A percentile compares a stretch with the other conserved stretches of the same genome.
These are phyloP conservation scores for Indicator maculatus DNA, from an alignment of 2,113 vertebrate genomes.

Conservation along the genomic window DNA sequence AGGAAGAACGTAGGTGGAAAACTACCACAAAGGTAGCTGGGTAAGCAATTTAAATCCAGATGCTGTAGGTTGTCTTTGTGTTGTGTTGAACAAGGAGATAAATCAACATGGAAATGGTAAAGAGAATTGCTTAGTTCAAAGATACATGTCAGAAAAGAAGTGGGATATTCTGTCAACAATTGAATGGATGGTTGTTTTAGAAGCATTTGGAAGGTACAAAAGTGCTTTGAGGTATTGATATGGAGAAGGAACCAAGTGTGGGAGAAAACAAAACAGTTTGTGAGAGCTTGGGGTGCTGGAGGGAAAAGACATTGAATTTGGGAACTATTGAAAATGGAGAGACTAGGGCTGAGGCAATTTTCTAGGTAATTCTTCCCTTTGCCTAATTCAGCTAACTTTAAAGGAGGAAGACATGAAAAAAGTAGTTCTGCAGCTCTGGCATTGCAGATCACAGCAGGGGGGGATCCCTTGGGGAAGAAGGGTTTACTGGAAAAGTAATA, in stretches of 20 bases:
- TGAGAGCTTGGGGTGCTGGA: background rate
- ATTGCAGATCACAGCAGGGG: background rate
- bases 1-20: background rate
- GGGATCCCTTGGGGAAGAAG: background rate
- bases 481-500: background rate
- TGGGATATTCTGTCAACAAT: background rate
- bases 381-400: background rate
- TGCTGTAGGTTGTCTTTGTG: background rate
- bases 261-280: background rate
- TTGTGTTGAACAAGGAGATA: background rate
- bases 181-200: background rate
- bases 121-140: background rate
- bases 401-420: background rate
- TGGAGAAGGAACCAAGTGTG: background rate
- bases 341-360: background rate
- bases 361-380: background rate
- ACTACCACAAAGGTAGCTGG: background rate
- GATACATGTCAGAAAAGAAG: background rate
- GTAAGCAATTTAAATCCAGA: background rate
- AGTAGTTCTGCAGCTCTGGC: background rate
- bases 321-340: background rate
- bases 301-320: background rate
- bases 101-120: background rate
- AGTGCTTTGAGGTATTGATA: background rate
- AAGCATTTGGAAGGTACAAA: background rate